Evolutionary conservation across 1,140 invertebrate species (phyloP).

Genomic region (Drosophila grimshawi): DNA sequence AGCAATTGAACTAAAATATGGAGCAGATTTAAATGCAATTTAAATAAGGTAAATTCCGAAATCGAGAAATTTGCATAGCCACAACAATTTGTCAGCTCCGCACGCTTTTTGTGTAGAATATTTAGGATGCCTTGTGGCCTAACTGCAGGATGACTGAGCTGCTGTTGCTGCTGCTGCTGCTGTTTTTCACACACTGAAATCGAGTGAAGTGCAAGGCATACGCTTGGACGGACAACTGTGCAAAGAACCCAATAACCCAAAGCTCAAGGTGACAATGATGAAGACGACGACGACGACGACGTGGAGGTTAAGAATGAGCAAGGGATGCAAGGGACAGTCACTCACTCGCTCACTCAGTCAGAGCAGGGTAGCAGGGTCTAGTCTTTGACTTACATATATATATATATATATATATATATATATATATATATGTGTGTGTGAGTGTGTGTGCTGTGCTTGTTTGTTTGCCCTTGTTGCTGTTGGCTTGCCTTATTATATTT

Average conservation of each 20-base stretch:
- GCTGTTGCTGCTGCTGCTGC: constrained; percentile 16
- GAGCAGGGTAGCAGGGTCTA: constrained; percentile 9
- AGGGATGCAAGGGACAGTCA: constrained; percentile 31
- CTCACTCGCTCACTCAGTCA: constrained; percentile 14
- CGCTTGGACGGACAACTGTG: constrained; percentile 67
- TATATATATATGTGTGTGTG: constrained; percentile 1
- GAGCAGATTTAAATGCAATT: neutral
- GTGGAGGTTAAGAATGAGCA: constrained; percentile 52
- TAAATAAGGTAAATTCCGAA: neutral
- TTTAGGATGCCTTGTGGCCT: constrained; percentile 6
- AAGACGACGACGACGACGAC: constrained; percentile 42
- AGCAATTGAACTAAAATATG: neutral
- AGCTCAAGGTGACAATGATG: constrained; percentile 80
- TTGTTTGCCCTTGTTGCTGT: constrained; percentile 63
- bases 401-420: neutral
- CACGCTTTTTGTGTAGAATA: constrained; percentile 14
- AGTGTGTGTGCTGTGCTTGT: constrained; percentile 40
- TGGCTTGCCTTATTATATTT: constrained; percentile 75
- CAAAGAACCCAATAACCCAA: constrained; percentile 78
- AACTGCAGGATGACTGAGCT: neutral
- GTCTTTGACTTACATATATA: constrained; percentile 3
- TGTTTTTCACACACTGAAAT: constrained; percentile 44
- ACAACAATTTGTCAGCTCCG: neutral
- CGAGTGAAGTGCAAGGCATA: constrained; percentile 52
- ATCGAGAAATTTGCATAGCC: neutral